Evolutionary conservation across 2,113 vertebrate species (phyloP).

Genomic region (Genyomyrus donnyi): DNA sequence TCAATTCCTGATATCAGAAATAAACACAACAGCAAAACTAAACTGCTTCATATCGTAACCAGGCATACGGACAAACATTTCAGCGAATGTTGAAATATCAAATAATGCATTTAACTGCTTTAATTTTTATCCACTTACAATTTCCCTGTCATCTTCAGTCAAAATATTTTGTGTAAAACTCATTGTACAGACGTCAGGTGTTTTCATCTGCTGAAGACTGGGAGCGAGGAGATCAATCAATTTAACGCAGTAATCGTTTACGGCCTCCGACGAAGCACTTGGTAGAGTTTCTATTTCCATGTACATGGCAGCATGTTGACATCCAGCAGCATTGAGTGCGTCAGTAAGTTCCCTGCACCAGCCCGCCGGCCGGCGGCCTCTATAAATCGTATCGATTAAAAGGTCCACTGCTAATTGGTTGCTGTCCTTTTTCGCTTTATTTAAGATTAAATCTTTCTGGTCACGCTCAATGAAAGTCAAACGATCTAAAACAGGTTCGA

Average conservation of each 20-base stretch:
- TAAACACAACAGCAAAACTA: not conserved
- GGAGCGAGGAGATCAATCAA: conserved; percentile 20
- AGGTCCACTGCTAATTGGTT: conserved; percentile 16
- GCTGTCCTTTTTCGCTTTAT: conserved; percentile 18
- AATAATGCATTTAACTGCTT: not conserved
- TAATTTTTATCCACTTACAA: conserved; percentile 9
- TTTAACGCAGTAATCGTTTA: conserved; percentile 21
- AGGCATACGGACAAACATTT: not conserved
- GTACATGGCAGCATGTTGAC: conserved; percentile 16
- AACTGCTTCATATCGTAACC: not conserved
- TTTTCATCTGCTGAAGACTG: conserved; percentile 21
- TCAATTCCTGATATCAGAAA: not conserved
- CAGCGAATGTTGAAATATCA: not conserved
- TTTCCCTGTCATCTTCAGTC: conserved; percentile 15
- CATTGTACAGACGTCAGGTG: not conserved
- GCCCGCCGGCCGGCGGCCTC: not conserved
- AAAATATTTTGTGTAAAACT: not conserved
- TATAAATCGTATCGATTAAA: conserved; percentile 11
- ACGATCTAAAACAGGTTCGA: conserved; percentile 22
- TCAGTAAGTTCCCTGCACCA: conserved; percentile 12
- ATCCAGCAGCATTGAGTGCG: conserved; percentile 17
- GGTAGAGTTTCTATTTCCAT: conserved; percentile 9
- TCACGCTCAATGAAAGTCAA: conserved; percentile 16
- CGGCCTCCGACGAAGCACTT: conserved; percentile 14
- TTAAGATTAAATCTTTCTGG: conserved; percentile 16